Percentiles rank a stretch among this genome's conserved stretches.
Conservation (phyloP, 2,888 invertebrate genomes). For the Cinara cedri region DNA sequence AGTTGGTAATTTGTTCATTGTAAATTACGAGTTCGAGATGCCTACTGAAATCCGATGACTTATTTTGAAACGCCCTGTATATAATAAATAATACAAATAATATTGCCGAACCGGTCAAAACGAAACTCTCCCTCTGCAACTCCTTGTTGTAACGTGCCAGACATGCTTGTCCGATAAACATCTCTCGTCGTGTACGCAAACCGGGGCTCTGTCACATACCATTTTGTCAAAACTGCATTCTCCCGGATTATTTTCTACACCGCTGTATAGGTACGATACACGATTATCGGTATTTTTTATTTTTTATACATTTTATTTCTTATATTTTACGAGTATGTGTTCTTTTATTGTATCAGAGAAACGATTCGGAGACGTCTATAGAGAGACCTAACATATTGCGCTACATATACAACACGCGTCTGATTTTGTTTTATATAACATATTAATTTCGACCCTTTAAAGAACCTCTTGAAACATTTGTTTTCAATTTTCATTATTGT, state of each 20-base stretch:
- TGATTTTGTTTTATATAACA: too few species aligned
- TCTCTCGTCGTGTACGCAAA: constrained; percentile 17
- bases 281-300: neutral
- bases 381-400: too few species aligned
- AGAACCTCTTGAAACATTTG: neutral
- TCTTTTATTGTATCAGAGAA: neutral
- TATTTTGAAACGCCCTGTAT: too few species aligned
- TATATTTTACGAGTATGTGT: too few species aligned
- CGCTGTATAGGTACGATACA: neutral
- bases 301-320: neutral
- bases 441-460: neutral
- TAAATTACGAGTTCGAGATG: too few species aligned
- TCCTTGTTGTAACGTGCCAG: constrained; percentile 25
- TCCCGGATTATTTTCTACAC: constrained; percentile 29
- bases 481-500: neutral
- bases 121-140: neutral
- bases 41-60: too few species aligned
- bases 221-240: constrained; percentile 56
- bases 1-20: too few species aligned
- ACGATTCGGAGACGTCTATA: neutral
- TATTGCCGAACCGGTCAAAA: neutral
- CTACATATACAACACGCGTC: too few species aligned
- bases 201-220: constrained; percentile 47
- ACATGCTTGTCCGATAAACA: constrained; percentile 46
- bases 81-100: too few species aligned